Conservation (phyloP, 2,888 invertebrate species). For the Acronicta psi region DNA sequence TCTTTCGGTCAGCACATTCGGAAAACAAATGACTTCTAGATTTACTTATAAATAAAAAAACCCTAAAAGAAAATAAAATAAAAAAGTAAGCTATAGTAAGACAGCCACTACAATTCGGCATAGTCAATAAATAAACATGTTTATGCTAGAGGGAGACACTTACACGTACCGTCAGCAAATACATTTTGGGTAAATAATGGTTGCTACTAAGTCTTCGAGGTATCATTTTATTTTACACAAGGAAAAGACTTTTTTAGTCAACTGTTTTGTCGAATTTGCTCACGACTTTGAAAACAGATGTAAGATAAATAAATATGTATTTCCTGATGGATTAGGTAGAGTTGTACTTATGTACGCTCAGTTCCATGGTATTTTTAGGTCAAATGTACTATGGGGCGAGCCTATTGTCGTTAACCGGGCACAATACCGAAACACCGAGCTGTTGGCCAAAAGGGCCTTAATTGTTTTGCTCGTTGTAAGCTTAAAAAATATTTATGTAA, state of each 20-base stretch:
- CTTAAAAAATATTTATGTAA: too few relatives aligned
- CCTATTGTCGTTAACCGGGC: too few relatives aligned
- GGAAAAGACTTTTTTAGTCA: constrained; percentile 2
- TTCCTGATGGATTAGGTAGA: too few relatives aligned
- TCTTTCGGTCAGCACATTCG: neutral
- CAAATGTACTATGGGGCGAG: too few relatives aligned
- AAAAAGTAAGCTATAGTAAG: constrained; percentile 7
- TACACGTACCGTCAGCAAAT: constrained; percentile 39
- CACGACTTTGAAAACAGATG: neutral
- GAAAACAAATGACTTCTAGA: constrained; percentile 1
- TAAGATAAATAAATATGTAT: too few relatives aligned
- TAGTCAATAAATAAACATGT: constrained; percentile 51
- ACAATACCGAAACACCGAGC: too few relatives aligned
- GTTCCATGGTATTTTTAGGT: too few relatives aligned
- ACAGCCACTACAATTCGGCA: constrained; percentile 17
- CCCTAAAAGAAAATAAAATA: constrained; percentile 9
- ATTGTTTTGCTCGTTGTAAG: too few relatives aligned
- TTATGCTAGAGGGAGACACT: constrained; percentile 41
- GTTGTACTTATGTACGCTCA: too few relatives aligned
- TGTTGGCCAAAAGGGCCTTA: too few relatives aligned
- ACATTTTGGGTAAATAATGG: constrained; percentile 20
- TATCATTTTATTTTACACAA: constrained; percentile 23
- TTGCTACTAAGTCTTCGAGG: constrained; percentile 6
- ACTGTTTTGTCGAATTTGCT: neutral
- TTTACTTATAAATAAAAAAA: neutral